phyloP scores from a whole-genome alignment of 2,797 vertebrate genomes.

The Anguilla obscura region DNA sequence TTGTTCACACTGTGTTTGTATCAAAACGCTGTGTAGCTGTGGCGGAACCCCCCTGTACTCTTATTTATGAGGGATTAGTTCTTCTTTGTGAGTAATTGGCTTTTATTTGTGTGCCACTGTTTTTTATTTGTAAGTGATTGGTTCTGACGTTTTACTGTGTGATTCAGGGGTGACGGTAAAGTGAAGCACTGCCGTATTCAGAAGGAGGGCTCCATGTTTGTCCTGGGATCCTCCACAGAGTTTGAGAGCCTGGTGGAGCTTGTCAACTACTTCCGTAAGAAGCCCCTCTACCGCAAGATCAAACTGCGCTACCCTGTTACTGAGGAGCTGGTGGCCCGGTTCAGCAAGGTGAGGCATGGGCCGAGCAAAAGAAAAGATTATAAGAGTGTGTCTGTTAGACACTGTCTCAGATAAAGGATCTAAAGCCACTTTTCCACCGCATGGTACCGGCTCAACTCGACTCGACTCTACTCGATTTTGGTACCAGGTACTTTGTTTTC shows the following conservation, averaged over 20 bases:
- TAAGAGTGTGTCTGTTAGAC: not conserved
- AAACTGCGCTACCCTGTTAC: constrained; percentile 94
- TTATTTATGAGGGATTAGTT: not conserved
- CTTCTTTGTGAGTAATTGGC: not conserved
- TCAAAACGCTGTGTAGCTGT: not conserved
- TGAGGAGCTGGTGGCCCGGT: constrained; percentile 84
- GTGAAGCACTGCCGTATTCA: constrained; percentile 95
- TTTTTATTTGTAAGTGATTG: not conserved
- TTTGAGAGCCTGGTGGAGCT: constrained; percentile 94
- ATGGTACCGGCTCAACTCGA: no score
- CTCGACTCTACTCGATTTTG: no score
- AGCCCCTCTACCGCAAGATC: constrained; percentile 91
- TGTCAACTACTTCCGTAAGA: constrained; percentile 89
- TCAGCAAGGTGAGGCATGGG: constrained; percentile 74
- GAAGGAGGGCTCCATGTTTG: constrained; percentile 82
- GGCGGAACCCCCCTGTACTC: not conserved
- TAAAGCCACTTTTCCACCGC: no score
- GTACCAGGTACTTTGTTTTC: no score
- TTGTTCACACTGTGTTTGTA: not conserved
- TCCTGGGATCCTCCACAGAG: constrained; percentile 89
- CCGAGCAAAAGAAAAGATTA: not conserved
- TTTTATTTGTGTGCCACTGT: not conserved
- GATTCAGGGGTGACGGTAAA: constrained; percentile 86
- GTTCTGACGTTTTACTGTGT: constrained; percentile 24
- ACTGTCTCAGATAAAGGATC: not conserved